Base-by-base conservation (phyloP, 2,888 invertebrate genomes). In the Tachina lurida region DNA sequence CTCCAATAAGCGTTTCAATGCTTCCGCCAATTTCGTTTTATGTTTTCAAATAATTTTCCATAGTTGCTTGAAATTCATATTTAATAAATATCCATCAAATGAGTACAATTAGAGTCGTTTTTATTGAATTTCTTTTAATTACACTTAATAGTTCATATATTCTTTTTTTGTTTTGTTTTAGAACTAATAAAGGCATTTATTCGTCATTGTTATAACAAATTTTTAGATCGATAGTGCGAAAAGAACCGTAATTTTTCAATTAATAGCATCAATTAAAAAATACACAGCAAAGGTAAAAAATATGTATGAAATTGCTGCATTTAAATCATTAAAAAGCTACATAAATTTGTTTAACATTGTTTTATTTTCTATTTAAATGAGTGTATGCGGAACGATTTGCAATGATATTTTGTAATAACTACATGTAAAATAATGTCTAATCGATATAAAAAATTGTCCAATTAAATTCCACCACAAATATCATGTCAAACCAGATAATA, bases 251-350 rank as follows among this genome's bases (percentile, higher is more conserved):
- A 7, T 62, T 62, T 63, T 13, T 19, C 45, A 65, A 47, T 65
- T 65, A 65, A 22, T 65, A 13, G 13, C 22, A 45, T 47, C 10
- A 47, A 65, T 65, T 65, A 47, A 65, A 65, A 47, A 63, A 8
- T 22, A n/a, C 15, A n/a, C n/a, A 31, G 1, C 39, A 47, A 31
- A n/a, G 22, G n/a, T 47, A 65, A 65, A n/a, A 47, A 47, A 31
- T 22, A 31, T 49, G 39, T 45, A 17, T 43, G 12, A 13, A 19
- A 47, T 65, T 45, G 63, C 13, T 22, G 15, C 12, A 47, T 22
- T 45, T 19, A 12, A 22, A 65, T 47, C 22, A 31, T 65, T 22
- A 22, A 31, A n/a, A 43, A 43, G 12, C 17, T 1, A 2, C 5
- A 43, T 12, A 10, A n/a, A 15, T 49, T 47, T 65, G 3, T 22